Evolutionary conservation across 2,888 invertebrate species (phyloP), one percentile per base, ranked within the genome.

Genomic region (Erebia ligea): DNA sequence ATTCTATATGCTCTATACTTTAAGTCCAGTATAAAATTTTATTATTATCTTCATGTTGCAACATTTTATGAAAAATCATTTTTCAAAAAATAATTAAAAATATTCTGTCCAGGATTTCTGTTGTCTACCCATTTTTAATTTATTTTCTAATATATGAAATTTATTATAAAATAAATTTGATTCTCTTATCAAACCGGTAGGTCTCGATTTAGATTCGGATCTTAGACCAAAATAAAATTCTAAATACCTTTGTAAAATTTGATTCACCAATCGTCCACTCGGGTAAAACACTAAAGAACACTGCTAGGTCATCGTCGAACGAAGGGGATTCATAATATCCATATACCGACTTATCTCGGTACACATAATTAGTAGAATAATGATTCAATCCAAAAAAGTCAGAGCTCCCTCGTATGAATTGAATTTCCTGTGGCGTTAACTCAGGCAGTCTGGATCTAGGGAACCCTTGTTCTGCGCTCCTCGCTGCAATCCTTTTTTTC

Each of bases 311-410:
- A 57, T 79, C 76, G 11, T 58, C 59, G 59, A 71, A 75, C 1
- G 79, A 80, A 15, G 79, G 79, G 15, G 64, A 57, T 5, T 58
- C 54, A 61, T 70, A 15, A 19, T 4, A 21, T 11, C 62, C 63
- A 50, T 75, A 58, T 0, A 75, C 75, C 6, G 79, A 74, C 15
- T 74, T 75, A 48, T 81, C 80, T 63, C 79, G 78, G 56, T 78
- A 81, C n/a, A 78, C 72, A 5, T 73, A 72, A 6, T 17, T 82
- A 1, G 94, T 85, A 0, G 94, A 94, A 81, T 96, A 97, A 72
- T 95, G 93, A 78, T 96, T 96, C n/a, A 96, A 82, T 15, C 96
- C 82, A 10, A 83, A 81, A 72, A 80, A 81, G 70, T 85, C 85
- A 0, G 82, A 77, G 13, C 78, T 79, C 1, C 85, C 86, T 48